These are phyloP conservation scores for Mamestra brassicae DNA, from an alignment of 2,888 invertebrate genomes.

Conservation along the genomic window DNA sequence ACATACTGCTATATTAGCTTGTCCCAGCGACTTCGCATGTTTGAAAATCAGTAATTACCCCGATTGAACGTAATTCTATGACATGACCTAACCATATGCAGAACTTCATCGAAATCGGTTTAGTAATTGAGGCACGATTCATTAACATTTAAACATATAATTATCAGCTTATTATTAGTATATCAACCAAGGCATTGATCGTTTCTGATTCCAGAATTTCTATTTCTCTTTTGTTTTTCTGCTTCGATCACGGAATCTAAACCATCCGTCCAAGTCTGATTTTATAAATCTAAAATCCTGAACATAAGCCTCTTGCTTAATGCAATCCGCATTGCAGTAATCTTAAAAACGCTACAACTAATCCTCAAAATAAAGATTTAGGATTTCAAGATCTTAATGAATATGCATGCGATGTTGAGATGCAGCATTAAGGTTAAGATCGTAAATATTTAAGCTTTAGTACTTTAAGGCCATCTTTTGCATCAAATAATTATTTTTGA, in stretches of 20 bases:
- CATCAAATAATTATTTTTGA: slow-evolving; percentile 12
- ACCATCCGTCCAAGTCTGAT: not conserved
- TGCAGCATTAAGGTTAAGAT: slow-evolving; percentile 16
- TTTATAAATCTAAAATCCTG: not conserved
- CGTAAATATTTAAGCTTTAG: slow-evolving; percentile 10
- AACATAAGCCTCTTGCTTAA: not conserved
- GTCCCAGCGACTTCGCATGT: not conserved
- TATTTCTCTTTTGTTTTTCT: not conserved
- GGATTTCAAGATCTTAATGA: slow-evolving; percentile 27
- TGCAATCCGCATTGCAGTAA: slow-evolving; percentile 21
- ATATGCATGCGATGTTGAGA: slow-evolving; percentile 18
- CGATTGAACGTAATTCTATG: no score
- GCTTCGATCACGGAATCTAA: not conserved
- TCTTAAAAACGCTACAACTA: slow-evolving; percentile 12
- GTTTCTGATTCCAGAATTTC: no score
- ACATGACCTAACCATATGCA: no score
- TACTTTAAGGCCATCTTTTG: slow-evolving; percentile 7
- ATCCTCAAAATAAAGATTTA: slow-evolving; percentile 32
- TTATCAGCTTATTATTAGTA: no score
- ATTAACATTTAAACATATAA: no score
- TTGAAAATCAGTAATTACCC: not conserved
- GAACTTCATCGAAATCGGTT: no score
- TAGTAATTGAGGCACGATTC: no score
- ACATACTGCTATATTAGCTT: not conserved
- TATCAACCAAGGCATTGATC: no score